These are phyloP conservation scores for Cybosia mesomella DNA, from an alignment of 2,888 invertebrate species.

Conservation along the genomic window DNA sequence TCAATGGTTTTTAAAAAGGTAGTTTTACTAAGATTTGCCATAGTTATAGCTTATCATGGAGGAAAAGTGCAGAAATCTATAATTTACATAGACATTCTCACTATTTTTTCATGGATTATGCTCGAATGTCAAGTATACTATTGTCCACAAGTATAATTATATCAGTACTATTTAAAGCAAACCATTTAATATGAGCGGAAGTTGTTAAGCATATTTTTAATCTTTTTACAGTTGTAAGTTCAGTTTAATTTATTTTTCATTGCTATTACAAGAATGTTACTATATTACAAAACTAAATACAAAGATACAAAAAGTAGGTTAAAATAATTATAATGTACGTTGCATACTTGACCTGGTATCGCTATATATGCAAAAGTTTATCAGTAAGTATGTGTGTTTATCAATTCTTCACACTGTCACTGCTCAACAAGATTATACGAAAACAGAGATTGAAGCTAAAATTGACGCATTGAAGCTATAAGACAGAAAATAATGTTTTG, in stretches of 20 bases:
- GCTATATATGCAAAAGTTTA: background rate
- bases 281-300: background rate
- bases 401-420: background rate
- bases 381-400: background rate
- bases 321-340: background rate
- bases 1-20: too few species aligned
- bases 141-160: background rate
- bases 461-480: too few species aligned
- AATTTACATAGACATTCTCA: too few species aligned
- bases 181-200: background rate
- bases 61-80: too few species aligned
- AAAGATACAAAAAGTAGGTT: background rate
- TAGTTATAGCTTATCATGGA: too few species aligned
- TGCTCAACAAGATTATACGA: constrained; percentile 8
- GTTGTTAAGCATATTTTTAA: too few species aligned
- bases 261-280: background rate
- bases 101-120: too few species aligned
- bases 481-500: too few species aligned
- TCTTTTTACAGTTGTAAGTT: background rate
- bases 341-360: too few species aligned
- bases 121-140: too few species aligned
- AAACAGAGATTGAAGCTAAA: too few species aligned
- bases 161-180: background rate
- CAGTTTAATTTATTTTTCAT: background rate
- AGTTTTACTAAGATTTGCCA: too few species aligned